A percentile compares a stretch with the other conserved stretches of the same genome.
phyloP scores from a whole-genome alignment of 2,797 vertebrate genomes.

The Cyprinella venusta region DNA sequence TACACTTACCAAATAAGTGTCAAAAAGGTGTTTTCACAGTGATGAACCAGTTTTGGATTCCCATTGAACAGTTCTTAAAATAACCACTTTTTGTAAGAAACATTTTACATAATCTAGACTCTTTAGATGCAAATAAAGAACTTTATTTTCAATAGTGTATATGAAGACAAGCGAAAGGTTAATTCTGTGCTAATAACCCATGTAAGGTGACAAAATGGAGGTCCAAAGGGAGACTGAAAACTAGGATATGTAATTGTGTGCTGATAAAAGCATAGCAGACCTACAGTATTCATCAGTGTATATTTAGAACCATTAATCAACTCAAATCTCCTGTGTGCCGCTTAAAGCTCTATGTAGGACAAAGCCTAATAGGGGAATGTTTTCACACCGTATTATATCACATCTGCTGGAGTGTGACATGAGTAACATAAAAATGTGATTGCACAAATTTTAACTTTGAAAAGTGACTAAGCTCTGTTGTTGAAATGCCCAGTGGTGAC shows the following conservation, averaged over 20 bases:
- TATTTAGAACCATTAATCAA: slow-evolving; percentile 48
- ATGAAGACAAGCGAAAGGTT: background rate
- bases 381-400: slow-evolving; percentile 32
- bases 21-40: background rate
- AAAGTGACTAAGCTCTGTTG: slow-evolving; percentile 1
- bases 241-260: slow-evolving; percentile 30
- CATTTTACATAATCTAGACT: background rate
- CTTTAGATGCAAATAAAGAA: background rate
- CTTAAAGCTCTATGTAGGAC: slow-evolving; percentile 52
- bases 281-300: slow-evolving; percentile 28
- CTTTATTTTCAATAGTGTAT: background rate
- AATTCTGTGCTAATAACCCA: background rate
- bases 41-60: background rate
- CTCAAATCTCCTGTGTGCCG: slow-evolving; percentile 57
- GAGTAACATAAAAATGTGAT: slow-evolving; percentile 54
- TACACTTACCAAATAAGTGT: background rate
- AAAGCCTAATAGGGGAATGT: slow-evolving; percentile 46
- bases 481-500: background rate
- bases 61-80: background rate
- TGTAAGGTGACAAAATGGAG: background rate
- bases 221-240: slow-evolving; percentile 23
- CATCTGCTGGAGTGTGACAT: slow-evolving; percentile 46
- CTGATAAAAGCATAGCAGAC: slow-evolving; percentile 28
- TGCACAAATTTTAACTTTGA: slow-evolving; percentile 15
- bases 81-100: background rate